These are phyloP conservation scores for Eufriesea mexicana DNA, from an alignment of 1,140 invertebrate genomes.

Conservation along the genomic window DNA sequence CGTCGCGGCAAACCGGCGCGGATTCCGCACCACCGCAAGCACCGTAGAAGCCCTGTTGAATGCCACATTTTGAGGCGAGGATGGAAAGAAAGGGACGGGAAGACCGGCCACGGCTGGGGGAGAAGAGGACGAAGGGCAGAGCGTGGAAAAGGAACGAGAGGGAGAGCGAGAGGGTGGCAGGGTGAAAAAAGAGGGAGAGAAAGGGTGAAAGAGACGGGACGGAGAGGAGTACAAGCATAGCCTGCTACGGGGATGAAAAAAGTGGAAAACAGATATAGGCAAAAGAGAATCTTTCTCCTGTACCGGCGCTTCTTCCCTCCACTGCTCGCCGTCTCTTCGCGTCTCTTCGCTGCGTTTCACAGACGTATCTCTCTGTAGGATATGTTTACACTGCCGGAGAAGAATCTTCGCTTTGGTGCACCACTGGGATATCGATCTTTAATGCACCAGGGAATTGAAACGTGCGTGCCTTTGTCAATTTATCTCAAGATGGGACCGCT, in stretches of 20 bases:
- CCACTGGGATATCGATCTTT: conserved; percentile 57
- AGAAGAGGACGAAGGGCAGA: conserved; percentile 19
- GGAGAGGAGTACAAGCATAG: conserved; percentile 38
- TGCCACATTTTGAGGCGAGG: conserved; percentile 76
- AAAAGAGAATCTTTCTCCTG: conserved; percentile 61
- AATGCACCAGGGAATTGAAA: conserved; percentile 61
- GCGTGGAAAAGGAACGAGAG: conserved; percentile 48
- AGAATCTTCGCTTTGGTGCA: conserved; percentile 44
- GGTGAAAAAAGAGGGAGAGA: conserved; percentile 44
- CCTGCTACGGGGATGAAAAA: conserved; percentile 59
- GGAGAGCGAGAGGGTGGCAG: conserved; percentile 55
- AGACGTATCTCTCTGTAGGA: conserved; percentile 47
- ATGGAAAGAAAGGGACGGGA: conserved; percentile 62
- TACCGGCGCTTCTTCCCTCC: not conserved
- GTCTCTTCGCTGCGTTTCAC: conserved; percentile 30
- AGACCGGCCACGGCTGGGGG: not conserved
- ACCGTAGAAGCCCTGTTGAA: conserved; percentile 75
- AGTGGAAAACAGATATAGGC: conserved; percentile 73
- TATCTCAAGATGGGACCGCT: conserved; percentile 10
- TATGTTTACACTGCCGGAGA: conserved; percentile 59
- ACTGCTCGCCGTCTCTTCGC: conserved; percentile 7
- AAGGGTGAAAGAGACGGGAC: not conserved
- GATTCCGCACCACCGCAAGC: conserved; percentile 72
- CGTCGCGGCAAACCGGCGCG: conserved; percentile 72
- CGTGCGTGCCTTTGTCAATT: conserved; percentile 33